Percentiles rank a stretch among this genome's conserved stretches.
These are phyloP conservation scores for Poecilia wingei DNA, from an alignment of 2,797 vertebrate genomes.

Conservation along the genomic window DNA sequence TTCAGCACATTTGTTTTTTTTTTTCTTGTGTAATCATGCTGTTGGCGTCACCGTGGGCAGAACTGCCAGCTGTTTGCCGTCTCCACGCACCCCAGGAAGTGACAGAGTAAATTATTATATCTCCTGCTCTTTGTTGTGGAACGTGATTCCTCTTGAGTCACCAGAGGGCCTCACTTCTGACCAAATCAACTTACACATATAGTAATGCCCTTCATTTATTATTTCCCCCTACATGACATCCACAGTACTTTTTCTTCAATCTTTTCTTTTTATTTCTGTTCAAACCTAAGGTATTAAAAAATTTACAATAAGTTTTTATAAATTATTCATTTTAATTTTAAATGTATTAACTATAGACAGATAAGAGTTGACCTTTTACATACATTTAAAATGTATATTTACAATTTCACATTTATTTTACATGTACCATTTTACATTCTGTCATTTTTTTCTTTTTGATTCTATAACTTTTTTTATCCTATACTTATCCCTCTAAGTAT, in stretches of 20 bases:
- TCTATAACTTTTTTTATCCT: background rate
- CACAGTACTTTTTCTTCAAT: background rate
- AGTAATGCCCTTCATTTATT: background rate
- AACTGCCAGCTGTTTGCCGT: slow-evolving; percentile 71
- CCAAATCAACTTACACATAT: slow-evolving; percentile 23
- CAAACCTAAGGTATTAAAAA: background rate
- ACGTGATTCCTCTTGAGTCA: slow-evolving; percentile 35
- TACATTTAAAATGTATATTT: background rate
- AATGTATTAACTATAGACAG: background rate
- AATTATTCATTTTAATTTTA: background rate
- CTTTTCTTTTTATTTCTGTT: background rate
- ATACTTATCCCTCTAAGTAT: background rate
- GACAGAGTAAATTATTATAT: slow-evolving; percentile 68
- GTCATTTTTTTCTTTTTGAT: background rate
- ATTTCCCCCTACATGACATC: slow-evolving; percentile 2
- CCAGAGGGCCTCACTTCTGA: slow-evolving; percentile 42
- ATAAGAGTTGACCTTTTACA: background rate
- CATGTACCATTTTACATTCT: too few relatives aligned
- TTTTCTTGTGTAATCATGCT: slow-evolving; percentile 41
- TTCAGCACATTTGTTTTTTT: slow-evolving; percentile 18
- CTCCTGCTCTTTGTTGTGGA: slow-evolving; percentile 31
- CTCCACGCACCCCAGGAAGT: slow-evolving; percentile 61
- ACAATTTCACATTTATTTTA: too few relatives aligned
- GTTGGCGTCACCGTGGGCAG: slow-evolving; percentile 45
- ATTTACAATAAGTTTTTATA: background rate